Conservation (phyloP, 2,888 invertebrate genomes). For the Drosophila formosana region DNA sequence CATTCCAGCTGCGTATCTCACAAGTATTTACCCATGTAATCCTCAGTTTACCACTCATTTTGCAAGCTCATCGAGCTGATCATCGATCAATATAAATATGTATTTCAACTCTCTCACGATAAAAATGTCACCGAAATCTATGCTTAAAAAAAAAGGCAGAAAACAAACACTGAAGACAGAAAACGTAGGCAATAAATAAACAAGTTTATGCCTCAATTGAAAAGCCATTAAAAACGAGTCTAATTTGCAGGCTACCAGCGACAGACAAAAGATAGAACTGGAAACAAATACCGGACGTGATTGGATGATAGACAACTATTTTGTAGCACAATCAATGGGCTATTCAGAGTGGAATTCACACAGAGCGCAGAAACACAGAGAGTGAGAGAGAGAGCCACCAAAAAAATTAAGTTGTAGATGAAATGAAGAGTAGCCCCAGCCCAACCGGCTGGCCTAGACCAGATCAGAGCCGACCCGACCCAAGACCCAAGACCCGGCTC, state of each 20-base stretch:
- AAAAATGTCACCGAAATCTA: constrained; percentile 56
- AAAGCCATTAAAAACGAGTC: constrained; percentile 69
- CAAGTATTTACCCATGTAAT: constrained; percentile 12
- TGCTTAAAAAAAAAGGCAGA: constrained; percentile 4
- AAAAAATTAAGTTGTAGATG: constrained; percentile 68
- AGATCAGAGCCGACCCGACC: neutral
- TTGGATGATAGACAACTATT: constrained; percentile 78
- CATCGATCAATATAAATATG: constrained; percentile 26
- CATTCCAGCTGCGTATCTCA: neutral
- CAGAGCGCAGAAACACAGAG: constrained; percentile 24
- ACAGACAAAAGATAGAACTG: constrained; percentile 38
- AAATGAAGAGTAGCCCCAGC: constrained; percentile 26
- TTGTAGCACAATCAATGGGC: constrained; percentile 72
- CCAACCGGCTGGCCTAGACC: constrained; percentile 28
- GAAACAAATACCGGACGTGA: constrained; percentile 78
- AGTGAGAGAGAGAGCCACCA: neutral
- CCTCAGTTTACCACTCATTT: constrained; percentile 2
- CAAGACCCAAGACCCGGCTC: constrained; percentile 1
- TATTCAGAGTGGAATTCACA: constrained; percentile 70
- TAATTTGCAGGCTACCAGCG: constrained; percentile 57
- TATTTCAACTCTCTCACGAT: constrained; percentile 58
- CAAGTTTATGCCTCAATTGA: constrained; percentile 68
- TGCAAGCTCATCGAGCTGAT: constrained; percentile 11
- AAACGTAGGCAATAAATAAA: constrained; percentile 60
- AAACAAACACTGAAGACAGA: constrained; percentile 1